These are phyloP conservation scores for Allophyes oxyacanthae DNA, from an alignment of 2,888 invertebrate species.

Conservation along the genomic window DNA sequence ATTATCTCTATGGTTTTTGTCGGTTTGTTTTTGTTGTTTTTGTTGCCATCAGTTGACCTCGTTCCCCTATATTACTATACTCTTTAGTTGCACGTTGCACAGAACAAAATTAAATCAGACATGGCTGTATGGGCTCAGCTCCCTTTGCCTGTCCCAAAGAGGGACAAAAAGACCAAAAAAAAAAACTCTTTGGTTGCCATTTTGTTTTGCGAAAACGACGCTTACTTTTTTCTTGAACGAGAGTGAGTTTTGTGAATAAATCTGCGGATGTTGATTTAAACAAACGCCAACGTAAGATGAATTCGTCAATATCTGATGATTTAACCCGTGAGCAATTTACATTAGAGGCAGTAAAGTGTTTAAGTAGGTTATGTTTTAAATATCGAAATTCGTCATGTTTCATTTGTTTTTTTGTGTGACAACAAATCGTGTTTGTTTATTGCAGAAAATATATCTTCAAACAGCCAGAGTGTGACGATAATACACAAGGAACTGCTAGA, in stretches of 20 bases:
- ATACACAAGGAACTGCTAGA: conserved; percentile 81
- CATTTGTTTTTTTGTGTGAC: conserved; percentile 70
- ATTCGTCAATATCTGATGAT: conserved; percentile 83
- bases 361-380: conserved; percentile 85
- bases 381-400: conserved; percentile 71
- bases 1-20: too few relatives aligned
- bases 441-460: conserved; percentile 82
- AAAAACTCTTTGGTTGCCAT: conserved; percentile 60
- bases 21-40: too few relatives aligned
- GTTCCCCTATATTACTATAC: too few relatives aligned
- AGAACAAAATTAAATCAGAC: too few relatives aligned
- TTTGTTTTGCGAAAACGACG: conserved; percentile 63
- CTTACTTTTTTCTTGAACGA: conserved; percentile 50
- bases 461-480: conserved; percentile 73
- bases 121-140: too few relatives aligned
- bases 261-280: conserved; percentile 62
- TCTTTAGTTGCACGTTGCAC: too few relatives aligned
- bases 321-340: conserved; percentile 79
- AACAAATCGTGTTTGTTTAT: conserved; percentile 49
- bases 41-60: too few relatives aligned
- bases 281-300: conserved; percentile 78
- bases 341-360: conserved; percentile 76
- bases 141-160: too few relatives aligned
- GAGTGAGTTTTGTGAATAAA: conserved; percentile 41
- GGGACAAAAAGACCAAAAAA: too few relatives aligned